These are phyloP conservation scores for Drosophila saltans DNA, from an alignment of 1,140 invertebrate species.

Conservation along the genomic window DNA sequence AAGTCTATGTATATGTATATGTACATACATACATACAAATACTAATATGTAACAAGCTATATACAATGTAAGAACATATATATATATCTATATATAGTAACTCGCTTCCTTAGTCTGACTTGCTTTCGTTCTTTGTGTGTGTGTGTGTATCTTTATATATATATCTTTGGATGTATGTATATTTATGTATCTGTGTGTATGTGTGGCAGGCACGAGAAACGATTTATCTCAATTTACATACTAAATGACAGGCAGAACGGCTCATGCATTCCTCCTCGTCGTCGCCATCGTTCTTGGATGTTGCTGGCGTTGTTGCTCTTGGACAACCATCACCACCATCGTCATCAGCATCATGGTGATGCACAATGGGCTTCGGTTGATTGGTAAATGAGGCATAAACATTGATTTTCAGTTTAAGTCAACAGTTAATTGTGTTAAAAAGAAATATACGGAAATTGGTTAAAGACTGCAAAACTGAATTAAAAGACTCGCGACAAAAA, in stretches of 20 bases:
- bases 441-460: conserved; percentile 34
- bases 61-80: conserved; percentile 24
- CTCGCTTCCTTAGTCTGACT: conserved; percentile 22
- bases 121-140: conserved; percentile 16
- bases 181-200: conserved; percentile 41
- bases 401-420: conserved; percentile 74
- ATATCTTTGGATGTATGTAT: conserved; percentile 15
- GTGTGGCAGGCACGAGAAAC: conserved; percentile 75
- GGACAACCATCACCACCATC: conserved; percentile 20
- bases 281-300: conserved; percentile 18
- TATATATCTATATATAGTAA: conserved; percentile 18
- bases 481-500: background rate
- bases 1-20: conserved; percentile 35
- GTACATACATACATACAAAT: conserved; percentile 39
- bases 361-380: conserved; percentile 54
- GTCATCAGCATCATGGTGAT: background rate
- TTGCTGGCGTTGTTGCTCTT: conserved; percentile 29
- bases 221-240: conserved; percentile 82
- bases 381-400: conserved; percentile 68
- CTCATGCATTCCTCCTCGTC: conserved; percentile 67
- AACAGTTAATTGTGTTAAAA: conserved; percentile 74
- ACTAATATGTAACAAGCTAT: conserved; percentile 39
- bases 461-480: conserved; percentile 36
- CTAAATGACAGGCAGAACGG: conserved; percentile 77
- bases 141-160: conserved; percentile 5